phyloP scores from a whole-genome alignment of 2,888 invertebrate genomes.

The Melipona beecheii region DNA sequence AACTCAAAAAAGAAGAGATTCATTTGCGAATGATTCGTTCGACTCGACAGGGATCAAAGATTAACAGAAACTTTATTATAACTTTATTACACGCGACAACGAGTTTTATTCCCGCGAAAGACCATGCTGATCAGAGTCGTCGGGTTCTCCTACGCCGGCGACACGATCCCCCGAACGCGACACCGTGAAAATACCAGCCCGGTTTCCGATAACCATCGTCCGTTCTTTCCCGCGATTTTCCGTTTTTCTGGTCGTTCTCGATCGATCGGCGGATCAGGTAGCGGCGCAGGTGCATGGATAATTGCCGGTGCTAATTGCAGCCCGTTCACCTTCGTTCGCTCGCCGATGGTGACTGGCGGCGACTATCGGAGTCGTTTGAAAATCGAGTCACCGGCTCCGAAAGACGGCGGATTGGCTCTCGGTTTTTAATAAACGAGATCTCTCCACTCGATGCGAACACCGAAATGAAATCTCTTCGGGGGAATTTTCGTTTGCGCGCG shows the following conservation, averaged over 20 bases:
- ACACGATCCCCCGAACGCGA: slow-evolving; percentile 14
- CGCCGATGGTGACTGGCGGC: slow-evolving; percentile 31
- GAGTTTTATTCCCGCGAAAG: slow-evolving; percentile 56
- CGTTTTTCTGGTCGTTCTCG: slow-evolving; percentile 42
- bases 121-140: slow-evolving; percentile 33
- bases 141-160: background rate
- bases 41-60: too few species aligned
- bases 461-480: background rate
- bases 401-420: background rate
- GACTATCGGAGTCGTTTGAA: slow-evolving; percentile 8
- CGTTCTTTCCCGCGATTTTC: slow-evolving; percentile 25
- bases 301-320: slow-evolving; percentile 63
- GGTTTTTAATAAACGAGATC: background rate
- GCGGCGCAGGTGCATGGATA: slow-evolving; percentile 58
- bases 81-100: too few species aligned
- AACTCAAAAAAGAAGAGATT: too few species aligned
- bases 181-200: background rate
- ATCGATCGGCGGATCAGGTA: slow-evolving; percentile 31
- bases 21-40: too few species aligned
- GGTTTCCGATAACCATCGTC: background rate
- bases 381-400: slow-evolving; percentile 21
- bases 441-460: background rate
- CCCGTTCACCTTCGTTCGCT: slow-evolving; percentile 61
- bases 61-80: too few species aligned
- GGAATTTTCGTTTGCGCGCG: background rate